Base-by-base conservation (phyloP, 2,888 invertebrate genomes). In the Caenorhabditis japonica region DNA sequence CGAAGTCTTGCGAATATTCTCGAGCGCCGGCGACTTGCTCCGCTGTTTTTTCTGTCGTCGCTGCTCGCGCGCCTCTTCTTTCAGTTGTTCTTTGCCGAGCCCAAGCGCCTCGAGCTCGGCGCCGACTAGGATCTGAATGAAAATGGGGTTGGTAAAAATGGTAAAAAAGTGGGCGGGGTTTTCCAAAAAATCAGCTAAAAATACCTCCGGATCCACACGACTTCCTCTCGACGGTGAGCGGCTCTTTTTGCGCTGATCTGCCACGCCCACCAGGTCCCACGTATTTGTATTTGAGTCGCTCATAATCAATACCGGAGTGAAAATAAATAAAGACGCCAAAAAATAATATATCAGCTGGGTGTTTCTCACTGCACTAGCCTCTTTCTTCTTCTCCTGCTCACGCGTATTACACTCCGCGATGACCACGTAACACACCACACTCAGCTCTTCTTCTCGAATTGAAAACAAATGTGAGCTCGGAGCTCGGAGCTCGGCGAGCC, bases 11-110 rank as follows among this genome's bases (percentile, higher is more conserved):
- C 85, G 76, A 23, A 85, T 64, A 8, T 82, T 83, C 27, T 85
- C 85, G 3, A 86, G 61, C 1, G 85, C 85, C 3, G 85, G 85
- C 3, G 85, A 85, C 61, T 84, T 84, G 51, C 60, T 62, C 30
- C 76, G 52, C 25, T 73, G 55, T 49, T 79, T 79, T 61, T 75
- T 79, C 33, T 76, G 64, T 19, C 62, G 43, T 44, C 71, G 51
- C 21, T 69, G 64, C 56, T 74, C 68, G 17, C 58, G 47, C 23
- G 72, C 77, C 70, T 77, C 78, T 33, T 75, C 79, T 23, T 68
- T 69, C 51, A 75, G 38, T 27, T 73, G 64, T 33, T 62, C 72
- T 44, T 75, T 77, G 38, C 72, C 75, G 2, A 77, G 46, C n/a
- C 77, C 77, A 10, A 77, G 44, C 2, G 77, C 77, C 52, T 75